Evolutionary conservation across 2,888 invertebrate species (phyloP), one percentile per base, ranked within the genome.

Genomic region (Stenoptilia bipunctidactyla): DNA sequence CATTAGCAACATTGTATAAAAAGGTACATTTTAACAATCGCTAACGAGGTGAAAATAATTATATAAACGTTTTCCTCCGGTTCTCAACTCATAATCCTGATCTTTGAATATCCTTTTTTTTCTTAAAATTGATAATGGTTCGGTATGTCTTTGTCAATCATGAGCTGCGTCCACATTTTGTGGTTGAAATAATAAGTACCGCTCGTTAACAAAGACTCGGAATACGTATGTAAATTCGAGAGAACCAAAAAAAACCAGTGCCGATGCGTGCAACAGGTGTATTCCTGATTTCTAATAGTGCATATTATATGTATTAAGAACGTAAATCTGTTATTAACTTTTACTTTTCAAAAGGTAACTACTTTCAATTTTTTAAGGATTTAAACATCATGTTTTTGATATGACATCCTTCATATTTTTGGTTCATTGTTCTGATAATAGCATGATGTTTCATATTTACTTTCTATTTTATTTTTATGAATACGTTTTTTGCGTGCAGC

Each of bases 181-280:
- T 73, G 80, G 79, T 77, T 62, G 61, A 74, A 70, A 74, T 80
- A 80, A 82, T 77, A 71, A 68, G 4, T 8, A 20, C 20, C 66
- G 66, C 70, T 79, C 59, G 74, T 82, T 82, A 77, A 69, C 71
- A 69, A 73, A 68, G 72, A 70, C 58, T 62, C 64, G 65, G 64
- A 59, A 67, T 63, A 66, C 8, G 20, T 77, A 80, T 80, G 77
- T 77, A 77, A 80, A 82, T 79, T 71, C 53, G 67, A 59, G 66
- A 74, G 75, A 73, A 53, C 56, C 72, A 72, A 80, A 80, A 82
- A 80, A 77, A 71, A 59, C 58, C 61, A 56, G 64, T 58, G 8
- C 52, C 63, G 64, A 65, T 63, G 59, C 61, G 58, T 67, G 63
- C 58, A 75, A 76, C 82, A 82, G 80, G 79, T 80, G 79, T 59